Evolutionary conservation across 1,140 invertebrate genomes (phyloP), one percentile per base, ranked within the genome.

Genomic region (Aphelenchoides besseyi): DNA sequence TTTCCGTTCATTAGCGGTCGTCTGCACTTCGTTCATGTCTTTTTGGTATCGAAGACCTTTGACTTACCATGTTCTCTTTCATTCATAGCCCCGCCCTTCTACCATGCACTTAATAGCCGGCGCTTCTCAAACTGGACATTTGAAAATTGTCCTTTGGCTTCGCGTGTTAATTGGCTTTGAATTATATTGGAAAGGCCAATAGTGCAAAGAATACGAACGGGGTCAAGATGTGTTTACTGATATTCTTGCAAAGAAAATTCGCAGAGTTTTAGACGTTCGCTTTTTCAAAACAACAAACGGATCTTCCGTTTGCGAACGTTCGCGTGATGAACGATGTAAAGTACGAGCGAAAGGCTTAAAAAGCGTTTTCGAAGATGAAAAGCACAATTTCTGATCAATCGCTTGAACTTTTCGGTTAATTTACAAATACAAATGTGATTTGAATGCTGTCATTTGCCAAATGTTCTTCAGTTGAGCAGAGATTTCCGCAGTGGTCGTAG

Each of bases 171-270:
- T n/a, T n/a, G n/a, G n/a, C n/a, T n/a, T n/a, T n/a, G n/a, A n/a
- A n/a, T n/a, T n/a, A n/a, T n/a, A n/a, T n/a, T n/a, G n/a, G n/a
- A 48, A 48, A 23, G 23, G 23, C 41, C 41, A 48, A 48, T 16
- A 48, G 41, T 48, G 41, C 41, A 48, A 48, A 48, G 41, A 48
- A 48, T 48, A 23, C 41, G 41, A 48, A 48, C 41, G 41, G 41
- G 12, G 23, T 48, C 41, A 48, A 12, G 41, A n/a, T 23, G 12
- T 48, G 41, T 48, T 48, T 48, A 48, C 41, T 48, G 12, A 48
- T 23, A 12, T 23, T 12, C 41, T 48, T 48, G 41, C 41, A 48
- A 48, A 12, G 23, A 48, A 48, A 48, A 48, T 48, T 16, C 41
- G 23, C 41, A 48, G 41, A 48, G 12, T 23, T 23, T 48, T 12